Base-by-base conservation (phyloP, 2,113 vertebrate genomes). In the Cathartes aura region DNA sequence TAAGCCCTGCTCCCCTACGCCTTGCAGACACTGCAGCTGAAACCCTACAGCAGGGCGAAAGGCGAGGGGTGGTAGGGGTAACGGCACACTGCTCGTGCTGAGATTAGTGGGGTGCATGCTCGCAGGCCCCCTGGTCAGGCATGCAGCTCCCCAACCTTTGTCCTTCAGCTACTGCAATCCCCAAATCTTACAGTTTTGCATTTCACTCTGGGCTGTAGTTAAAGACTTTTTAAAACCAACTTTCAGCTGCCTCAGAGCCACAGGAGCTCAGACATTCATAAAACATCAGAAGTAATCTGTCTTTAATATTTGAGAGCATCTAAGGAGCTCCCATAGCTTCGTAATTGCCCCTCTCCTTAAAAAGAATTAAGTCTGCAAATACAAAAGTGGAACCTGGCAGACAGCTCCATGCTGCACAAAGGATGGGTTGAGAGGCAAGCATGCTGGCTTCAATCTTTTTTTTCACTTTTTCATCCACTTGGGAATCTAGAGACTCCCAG, bases 71-170 rank as follows among this genome's bases (percentile, higher is more conserved):
- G 14, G 32, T 2, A 22, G 38, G 29, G 36, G 36, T 18, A 22
- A 40, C 1, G 4, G 32, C 2, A 1, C 17, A 3, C 32, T 23
- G 48, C 42, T 48, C 3, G 0, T 26, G 34, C 45, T 23, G 53
- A 26, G 16, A 27, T 62, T 18, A n/a, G 43, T 4, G 34, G 34
- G 47, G 40, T 11, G 21, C 3, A 0, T 23, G 60, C 55, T 48
- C 5, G 1, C 62, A 42, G 40, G 15, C 22, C 11, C 50, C 26
- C 71, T 47, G 38, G 15, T 29, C 84, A 27, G 24, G 36, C 67
- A 63, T 4, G 0, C 29, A 66, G 24, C 15, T 60, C 70, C 45
- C 58, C 32, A 42, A 2, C 13, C 34, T 82, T 55, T 62, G 38
- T 56, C n/a, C 59, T 83, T 38, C 72, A 79, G 34, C 53, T 68